A percentile compares a stretch with the other conserved stretches of the same genome.
These are phyloP conservation scores for Salvator merianae DNA, from an alignment of 2,113 vertebrate species.

Conservation along the genomic window DNA sequence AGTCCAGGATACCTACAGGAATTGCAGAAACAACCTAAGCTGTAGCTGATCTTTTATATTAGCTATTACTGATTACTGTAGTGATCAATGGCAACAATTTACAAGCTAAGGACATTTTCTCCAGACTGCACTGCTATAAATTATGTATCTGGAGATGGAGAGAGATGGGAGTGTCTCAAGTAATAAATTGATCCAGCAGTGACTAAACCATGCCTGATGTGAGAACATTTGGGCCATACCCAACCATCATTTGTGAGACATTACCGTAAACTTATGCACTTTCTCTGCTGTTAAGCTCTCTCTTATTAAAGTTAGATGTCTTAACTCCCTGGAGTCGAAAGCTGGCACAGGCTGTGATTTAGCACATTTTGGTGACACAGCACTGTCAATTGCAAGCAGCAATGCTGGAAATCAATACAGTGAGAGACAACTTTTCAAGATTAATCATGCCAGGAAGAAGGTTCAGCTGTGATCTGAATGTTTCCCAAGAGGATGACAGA, in stretches of 20 bases:
- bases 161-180: neutral
- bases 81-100: neutral
- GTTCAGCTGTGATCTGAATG: neutral
- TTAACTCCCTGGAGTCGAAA: neutral
- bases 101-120: neutral
- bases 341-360: neutral
- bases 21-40: neutral
- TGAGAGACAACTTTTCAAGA: neutral
- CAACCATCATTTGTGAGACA: neutral
- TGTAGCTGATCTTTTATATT: neutral
- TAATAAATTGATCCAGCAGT: conserved; percentile 16
- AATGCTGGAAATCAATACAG: conserved; percentile 13
- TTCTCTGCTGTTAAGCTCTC: neutral
- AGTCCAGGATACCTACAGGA: neutral
- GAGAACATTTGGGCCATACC: conserved; percentile 1
- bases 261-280: neutral
- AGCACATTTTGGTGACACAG: neutral
- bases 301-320: conserved; percentile 4
- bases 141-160: neutral
- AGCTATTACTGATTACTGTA: neutral
- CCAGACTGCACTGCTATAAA: neutral
- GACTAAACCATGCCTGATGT: neutral
- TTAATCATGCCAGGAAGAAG: neutral
- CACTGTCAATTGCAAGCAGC: neutral
- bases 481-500: neutral